Base-by-base conservation (phyloP, 2,113 vertebrate genomes). In the Macrotis lagotis region DNA sequence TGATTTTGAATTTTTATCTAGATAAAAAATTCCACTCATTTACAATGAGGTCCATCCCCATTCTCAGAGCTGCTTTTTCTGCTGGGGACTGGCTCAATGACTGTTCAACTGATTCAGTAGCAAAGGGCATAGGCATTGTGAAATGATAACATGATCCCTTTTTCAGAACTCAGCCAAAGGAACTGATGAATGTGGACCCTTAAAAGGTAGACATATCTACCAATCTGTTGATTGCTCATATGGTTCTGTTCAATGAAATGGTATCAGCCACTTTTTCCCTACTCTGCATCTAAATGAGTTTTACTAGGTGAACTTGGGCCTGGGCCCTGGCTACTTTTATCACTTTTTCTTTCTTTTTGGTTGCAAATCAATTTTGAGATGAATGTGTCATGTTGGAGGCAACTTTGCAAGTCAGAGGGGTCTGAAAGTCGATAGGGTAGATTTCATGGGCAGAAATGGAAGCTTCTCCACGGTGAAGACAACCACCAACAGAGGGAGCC, bases 1-100 rank as follows among this genome's bases (percentile, higher is more conserved):
- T 91, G 91, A 93, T 91, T 95, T 96, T 96, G 74, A 92, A 96
- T 59, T 53, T 97, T 89, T 88, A 37, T 74, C 55, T 92, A 2
- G 50, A 16, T 47, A 89, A 74, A 49, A 93, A 96, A 95, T 26
- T 53, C 24, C 24, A 51, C 25, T 44, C 37, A 22, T 83, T 83
- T 83, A 83, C 44, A 44, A 74, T 83, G 19, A 44, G 66, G 19
- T 44, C 6, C 37, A 83, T 44, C 7, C 66, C 66, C 53, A 74
- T 74, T 74, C 16, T 74, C 37, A 74, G 66, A 74, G 16, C 8
- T 74, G 5, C 19, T 74, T 19, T 74, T 74, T 74, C n/a, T 74
- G 4, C 66, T 74, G n/a, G 66, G 66, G 19, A 6, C 66, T 74
- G 66, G n/a, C 66, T 74, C 6, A 44, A 74, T 66, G 4, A 66